Percentiles rank a stretch among this genome's conserved stretches.
phyloP scores from a whole-genome alignment of 1,140 invertebrate genomes.

The Protaetia brevitarsis region DNA sequence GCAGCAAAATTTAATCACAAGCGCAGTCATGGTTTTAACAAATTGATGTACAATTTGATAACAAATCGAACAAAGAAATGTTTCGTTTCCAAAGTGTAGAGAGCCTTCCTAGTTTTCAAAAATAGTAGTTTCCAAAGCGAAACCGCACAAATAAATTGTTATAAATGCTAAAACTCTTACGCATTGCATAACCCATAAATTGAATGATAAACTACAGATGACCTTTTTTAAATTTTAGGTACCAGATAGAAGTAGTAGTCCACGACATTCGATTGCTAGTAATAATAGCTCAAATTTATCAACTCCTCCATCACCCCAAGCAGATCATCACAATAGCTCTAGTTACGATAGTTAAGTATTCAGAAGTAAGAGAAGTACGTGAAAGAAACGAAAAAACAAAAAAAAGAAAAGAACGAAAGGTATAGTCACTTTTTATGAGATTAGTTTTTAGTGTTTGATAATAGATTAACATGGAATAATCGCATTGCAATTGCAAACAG shows the following conservation, averaged over 20 bases:
- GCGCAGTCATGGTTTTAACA: too few species aligned
- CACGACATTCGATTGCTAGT: conserved; percentile 74
- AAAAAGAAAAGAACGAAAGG: neutral
- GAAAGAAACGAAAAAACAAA: neutral
- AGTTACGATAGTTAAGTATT: conserved; percentile 59
- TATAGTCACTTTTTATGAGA: conserved; percentile 16
- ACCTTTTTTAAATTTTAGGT: conserved; percentile 34
- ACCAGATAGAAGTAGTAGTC: conserved; percentile 44
- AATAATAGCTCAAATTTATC: conserved; percentile 79
- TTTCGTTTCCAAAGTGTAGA: too few species aligned
- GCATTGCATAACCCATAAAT: too few species aligned
- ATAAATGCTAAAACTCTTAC: too few species aligned
- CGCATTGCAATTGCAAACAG: conserved; percentile 17
- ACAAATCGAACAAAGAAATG: too few species aligned
- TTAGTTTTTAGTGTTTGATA: conserved; percentile 20
- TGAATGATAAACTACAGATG: neutral
- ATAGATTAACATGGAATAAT: conserved; percentile 22
- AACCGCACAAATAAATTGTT: too few species aligned
- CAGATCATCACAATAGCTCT: conserved; percentile 67
- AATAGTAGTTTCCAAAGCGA: too few species aligned
- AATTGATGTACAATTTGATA: too few species aligned
- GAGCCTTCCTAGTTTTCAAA: too few species aligned
- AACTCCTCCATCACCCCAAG: conserved; percentile 72
- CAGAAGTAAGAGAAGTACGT: neutral
- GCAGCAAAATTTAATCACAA: too few species aligned